Evolutionary conservation across 1,140 invertebrate species (phyloP), one percentile per base, ranked within the genome.

Genomic region (Colletes gigas): DNA sequence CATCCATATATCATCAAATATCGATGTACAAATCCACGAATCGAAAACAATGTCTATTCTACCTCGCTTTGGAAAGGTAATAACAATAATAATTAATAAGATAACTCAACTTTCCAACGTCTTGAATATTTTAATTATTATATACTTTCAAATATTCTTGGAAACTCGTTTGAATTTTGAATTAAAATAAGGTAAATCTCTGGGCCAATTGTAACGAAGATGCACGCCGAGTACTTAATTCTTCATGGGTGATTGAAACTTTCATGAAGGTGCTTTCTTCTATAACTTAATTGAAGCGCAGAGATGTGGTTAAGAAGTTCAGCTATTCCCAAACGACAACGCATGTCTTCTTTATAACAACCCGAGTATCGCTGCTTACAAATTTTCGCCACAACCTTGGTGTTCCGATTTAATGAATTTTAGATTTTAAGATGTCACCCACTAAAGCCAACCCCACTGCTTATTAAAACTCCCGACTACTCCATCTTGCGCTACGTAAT

Each of bases 341-440:
- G 73, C 72, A 54, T 66, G 57, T 72, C 81, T 82, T 68, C 65
- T 87, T 87, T 86, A 86, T 71, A 76, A 71, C 14, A 71, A 47
- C 73, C 59, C n/a, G 47, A 65, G 21, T 59, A 67, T 85, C 68
- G 74, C 76, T 70, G 39, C 73, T 82, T 83, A 82, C 74, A 79
- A 83, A 85, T 88, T 88, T 79, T 57, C 79, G 47, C 47, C 63
- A 65, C 73, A 76, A 60, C 71, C 65, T 75, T 60, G 69, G 59
- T 62, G 62, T 66, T 85, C 81, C 82, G 83, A 83, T 90, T 90
- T 89, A 89, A 90, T 90, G 89, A 90, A 90, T 90, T 90, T 90
- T 90, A 89, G 86, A 90, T 90, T 90, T 89, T 83, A 87, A 89
- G 82, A 89, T 90, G 88, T 85, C 84, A 72, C 80, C 80, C 57